phyloP scores from a whole-genome alignment of 2,113 vertebrate genomes.

The Edolisoma coerulescens region DNA sequence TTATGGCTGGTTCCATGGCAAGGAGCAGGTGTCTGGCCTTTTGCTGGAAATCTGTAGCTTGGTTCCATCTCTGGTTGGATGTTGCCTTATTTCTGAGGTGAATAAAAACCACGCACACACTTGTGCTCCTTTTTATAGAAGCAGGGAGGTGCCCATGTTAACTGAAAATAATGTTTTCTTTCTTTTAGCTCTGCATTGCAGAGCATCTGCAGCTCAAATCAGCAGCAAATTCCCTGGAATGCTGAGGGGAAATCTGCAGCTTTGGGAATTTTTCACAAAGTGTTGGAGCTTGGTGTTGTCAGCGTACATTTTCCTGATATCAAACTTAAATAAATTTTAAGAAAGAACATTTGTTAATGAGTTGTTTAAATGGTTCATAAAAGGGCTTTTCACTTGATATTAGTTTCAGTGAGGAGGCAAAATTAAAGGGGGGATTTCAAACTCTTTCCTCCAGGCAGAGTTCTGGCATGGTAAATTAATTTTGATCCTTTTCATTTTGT shows the following conservation, averaged over 20 bases:
- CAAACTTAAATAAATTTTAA: background rate
- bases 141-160: background rate
- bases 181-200: slow-evolving; percentile 2
- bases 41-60: background rate
- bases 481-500: background rate
- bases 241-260: background rate
- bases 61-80: background rate
- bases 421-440: background rate
- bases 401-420: background rate
- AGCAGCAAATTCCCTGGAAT: background rate
- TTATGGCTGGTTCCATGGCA: background rate
- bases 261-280: background rate
- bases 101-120: background rate
- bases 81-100: background rate
- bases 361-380: background rate
- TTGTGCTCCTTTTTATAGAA: background rate
- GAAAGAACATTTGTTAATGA: background rate
- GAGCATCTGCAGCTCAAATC: slow-evolving; percentile 18
- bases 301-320: background rate
- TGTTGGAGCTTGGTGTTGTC: background rate
- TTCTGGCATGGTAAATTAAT: background rate
- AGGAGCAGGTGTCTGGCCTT: background rate
- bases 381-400: background rate
- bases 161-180: background rate
- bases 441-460: background rate